Percentiles rank a stretch among this genome's conserved stretches.
phyloP scores from a whole-genome alignment of 2,113 vertebrate genomes.

The Garra rufa region DNA sequence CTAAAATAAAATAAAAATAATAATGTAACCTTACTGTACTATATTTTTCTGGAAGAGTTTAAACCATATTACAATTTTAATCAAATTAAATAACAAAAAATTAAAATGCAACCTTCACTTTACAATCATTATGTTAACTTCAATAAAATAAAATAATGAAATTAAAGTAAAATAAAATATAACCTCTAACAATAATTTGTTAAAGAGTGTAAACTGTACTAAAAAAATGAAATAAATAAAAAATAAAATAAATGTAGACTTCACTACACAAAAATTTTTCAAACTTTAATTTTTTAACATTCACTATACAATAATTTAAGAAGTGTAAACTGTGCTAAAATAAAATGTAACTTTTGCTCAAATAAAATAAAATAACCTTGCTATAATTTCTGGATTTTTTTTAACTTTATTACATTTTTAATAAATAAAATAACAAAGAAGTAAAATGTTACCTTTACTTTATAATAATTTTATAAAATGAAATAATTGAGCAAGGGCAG shows the following conservation, averaged over 20 bases:
- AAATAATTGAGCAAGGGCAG: too few species aligned
- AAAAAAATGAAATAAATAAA: neutral
- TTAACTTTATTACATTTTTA: too few species aligned
- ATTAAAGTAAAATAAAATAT: neutral
- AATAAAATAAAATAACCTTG: neutral
- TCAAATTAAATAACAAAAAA: neutral
- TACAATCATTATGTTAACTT: neutral
- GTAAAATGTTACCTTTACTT: too few species aligned
- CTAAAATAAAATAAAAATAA: too few species aligned
- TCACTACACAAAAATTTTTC: too few species aligned
- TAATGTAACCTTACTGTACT: too few species aligned
- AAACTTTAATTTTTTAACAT: too few species aligned
- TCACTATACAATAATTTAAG: neutral
- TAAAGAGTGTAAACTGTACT: neutral
- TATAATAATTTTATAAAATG: too few species aligned
- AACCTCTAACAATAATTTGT: neutral
- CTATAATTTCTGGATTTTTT: too few species aligned
- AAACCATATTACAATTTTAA: neutral
- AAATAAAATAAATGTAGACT: neutral
- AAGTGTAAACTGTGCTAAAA: too few species aligned
- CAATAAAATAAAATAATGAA: neutral
- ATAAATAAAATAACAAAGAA: too few species aligned
- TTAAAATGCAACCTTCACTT: neutral
- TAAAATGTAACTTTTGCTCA: neutral
- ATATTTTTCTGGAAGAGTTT: too few species aligned